Evolutionary conservation across 2,113 vertebrate genomes (phyloP), one percentile per base, ranked within the genome.

Genomic region (Excalfactoria chinensis): DNA sequence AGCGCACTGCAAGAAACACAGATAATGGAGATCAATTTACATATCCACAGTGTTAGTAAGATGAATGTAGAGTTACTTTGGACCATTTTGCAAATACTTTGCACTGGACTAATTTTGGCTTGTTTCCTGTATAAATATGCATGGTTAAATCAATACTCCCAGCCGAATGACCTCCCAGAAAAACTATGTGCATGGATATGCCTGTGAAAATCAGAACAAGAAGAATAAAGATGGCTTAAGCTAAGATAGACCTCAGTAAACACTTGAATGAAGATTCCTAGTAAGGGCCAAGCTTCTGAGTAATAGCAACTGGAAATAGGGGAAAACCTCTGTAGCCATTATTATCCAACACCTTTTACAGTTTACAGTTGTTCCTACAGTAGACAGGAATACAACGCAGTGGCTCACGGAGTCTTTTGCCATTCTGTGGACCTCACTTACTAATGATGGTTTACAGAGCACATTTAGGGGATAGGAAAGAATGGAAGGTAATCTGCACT

Each of bases 61-160:
- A 90, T 7, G 37, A 83, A 71, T 2, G 19, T 4, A 84, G 60
- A 85, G 23, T 28, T 87, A 35, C 37, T 67, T 43, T 58, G n/a
- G 26, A 67, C 5, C 14, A 51, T 71, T 84, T 77, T 35, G 84
- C 28, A 23, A 84, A 72, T 64, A 64, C 40, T 44, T 16, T 78
- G 41, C 48, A n/a, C 19, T 49, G 66, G 20, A 41, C 23, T 56
- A 48, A 35, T 68, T 90, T 94, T 79, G 25, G n/a, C 53, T 92
- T 76, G 67, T 89, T 86, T 90, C 59, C 35, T 90, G 55, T 76
- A 85, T 43, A 85, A 87, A 88, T 55, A 88, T 1, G 13, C 19
- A 70, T 23, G 41, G 44, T 93, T 94, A 94, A 87, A 89, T 67
- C 78, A 95, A 73, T n/a, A 89, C 4, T 17, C 43, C 43, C 43